Evolutionary conservation across 2,888 invertebrate genomes (phyloP), one percentile per base, ranked within the genome.

Genomic region (Micoletzkya japonica): DNA sequence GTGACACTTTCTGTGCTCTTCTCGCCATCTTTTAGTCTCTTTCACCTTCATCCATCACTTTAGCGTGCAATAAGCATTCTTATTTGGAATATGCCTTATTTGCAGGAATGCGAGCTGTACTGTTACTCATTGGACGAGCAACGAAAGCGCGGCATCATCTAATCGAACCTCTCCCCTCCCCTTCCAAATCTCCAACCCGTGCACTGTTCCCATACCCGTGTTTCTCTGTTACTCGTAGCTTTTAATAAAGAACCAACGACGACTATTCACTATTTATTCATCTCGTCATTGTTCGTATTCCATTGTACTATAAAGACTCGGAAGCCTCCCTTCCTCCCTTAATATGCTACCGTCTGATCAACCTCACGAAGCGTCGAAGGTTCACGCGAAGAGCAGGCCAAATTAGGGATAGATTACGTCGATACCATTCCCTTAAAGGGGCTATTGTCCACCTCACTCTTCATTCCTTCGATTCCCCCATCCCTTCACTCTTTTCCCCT

Each of bases 111-210:
- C 74, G 83, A 85, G 66, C 74, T 84, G 49, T 85, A 85, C 76
- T 85, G 84, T 73, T 85, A 85, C 71, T 80, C 80, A 20, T 72
- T 81, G 39, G 81, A 83, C 49, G 83, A 84, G 72, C 84, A 84
- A 72, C 69, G 82, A 61, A 85, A 81, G 71, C 75, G 84, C 52
- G 84, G 84, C 70, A 82, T 82, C 73, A 76, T 78, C 74, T 81
- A 77, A 80, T 30, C 20, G 10, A 28, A 52, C 24, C 39, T 28
- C 10, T 36, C 24, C 17, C 14, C 2, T 24, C 37, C 17, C n/a
- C 39, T 61, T 1, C n/a, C n/a, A n/a, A n/a, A n/a, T n/a, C 36
- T 61, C 26, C n/a, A n/a, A 1, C 10, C 49, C 4, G 39, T 17
- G 30, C 3, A 44, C 39, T 37, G 26, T 34, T 59, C 14, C 44